These are phyloP conservation scores for Cephus spinipes DNA, from an alignment of 2,888 invertebrate species.

Conservation along the genomic window DNA sequence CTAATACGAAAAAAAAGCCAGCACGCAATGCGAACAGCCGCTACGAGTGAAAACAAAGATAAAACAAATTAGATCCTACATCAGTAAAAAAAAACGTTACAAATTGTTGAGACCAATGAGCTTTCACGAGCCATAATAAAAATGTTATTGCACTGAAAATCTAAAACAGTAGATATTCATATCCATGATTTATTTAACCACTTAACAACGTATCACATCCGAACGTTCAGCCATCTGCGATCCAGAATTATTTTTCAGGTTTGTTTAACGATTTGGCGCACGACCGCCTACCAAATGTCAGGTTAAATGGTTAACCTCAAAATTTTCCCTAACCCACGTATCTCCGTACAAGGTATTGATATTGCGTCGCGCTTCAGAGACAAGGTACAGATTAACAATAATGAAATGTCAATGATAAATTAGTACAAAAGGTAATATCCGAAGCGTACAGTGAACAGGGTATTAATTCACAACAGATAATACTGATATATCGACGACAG, in stretches of 20 bases:
- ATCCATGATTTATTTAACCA: too few relatives aligned
- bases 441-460: background rate
- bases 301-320: too few relatives aligned
- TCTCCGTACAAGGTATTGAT: background rate
- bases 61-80: background rate
- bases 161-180: background rate
- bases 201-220: too few relatives aligned
- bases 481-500: background rate
- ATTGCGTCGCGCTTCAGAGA: background rate
- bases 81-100: background rate
- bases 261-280: too few relatives aligned
- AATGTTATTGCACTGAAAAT: background rate
- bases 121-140: background rate
- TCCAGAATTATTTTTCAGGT: too few relatives aligned
- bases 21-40: background rate
- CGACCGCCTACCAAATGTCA: too few relatives aligned
- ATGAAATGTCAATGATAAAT: background rate
- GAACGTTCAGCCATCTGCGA: too few relatives aligned
- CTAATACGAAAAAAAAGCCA: background rate
- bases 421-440: background rate
- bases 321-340: background rate
- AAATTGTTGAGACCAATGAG: background rate
- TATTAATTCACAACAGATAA: background rate
- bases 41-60: background rate
- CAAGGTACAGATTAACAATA: background rate